These are phyloP conservation scores for Lepilemur ruficaudatus DNA, from an alignment of 2,797 vertebrate species.

Conservation along the genomic window DNA sequence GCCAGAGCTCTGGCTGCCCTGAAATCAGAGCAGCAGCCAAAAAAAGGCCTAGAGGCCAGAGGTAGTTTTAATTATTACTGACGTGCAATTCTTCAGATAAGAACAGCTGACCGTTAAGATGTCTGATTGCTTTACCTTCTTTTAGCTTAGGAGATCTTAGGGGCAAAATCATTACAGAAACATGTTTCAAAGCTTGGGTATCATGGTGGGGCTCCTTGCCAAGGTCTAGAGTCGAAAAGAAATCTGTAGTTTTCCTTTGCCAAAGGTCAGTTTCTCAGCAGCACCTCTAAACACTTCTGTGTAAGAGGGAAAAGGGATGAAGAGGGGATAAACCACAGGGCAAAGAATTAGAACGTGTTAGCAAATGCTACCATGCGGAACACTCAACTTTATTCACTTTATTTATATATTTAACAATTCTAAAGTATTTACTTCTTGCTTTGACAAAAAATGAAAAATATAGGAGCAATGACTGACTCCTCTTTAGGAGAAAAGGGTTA, in stretches of 20 bases:
- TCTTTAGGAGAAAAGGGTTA: slow-evolving; percentile 84
- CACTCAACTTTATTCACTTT: slow-evolving; percentile 89
- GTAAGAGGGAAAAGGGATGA: background rate
- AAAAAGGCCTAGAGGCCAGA: background rate
- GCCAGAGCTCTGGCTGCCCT: background rate
- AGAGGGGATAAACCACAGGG: slow-evolving; percentile 20
- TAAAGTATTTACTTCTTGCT: slow-evolving; percentile 89
- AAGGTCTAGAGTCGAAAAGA: background rate
- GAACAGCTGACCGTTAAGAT: background rate
- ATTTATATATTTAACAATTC: slow-evolving; percentile 90
- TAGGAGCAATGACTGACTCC: slow-evolving; percentile 84
- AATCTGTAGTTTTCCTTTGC: slow-evolving; percentile 22
- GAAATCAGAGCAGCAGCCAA: background rate
- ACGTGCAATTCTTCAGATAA: background rate
- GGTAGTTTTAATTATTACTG: background rate
- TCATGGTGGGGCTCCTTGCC: background rate
- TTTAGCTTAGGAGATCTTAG: background rate
- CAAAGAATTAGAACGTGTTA: slow-evolving; percentile 68
- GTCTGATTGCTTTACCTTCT: background rate
- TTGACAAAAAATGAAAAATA: slow-evolving; percentile 88
- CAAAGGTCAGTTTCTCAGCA: slow-evolving; percentile 1
- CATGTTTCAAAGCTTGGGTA: background rate
- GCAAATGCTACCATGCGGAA: slow-evolving; percentile 85
- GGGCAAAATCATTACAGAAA: background rate
- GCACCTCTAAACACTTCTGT: slow-evolving; percentile 1